phyloP scores from a whole-genome alignment of 2,113 vertebrate genomes.

The Thryonomys swinderianus region DNA sequence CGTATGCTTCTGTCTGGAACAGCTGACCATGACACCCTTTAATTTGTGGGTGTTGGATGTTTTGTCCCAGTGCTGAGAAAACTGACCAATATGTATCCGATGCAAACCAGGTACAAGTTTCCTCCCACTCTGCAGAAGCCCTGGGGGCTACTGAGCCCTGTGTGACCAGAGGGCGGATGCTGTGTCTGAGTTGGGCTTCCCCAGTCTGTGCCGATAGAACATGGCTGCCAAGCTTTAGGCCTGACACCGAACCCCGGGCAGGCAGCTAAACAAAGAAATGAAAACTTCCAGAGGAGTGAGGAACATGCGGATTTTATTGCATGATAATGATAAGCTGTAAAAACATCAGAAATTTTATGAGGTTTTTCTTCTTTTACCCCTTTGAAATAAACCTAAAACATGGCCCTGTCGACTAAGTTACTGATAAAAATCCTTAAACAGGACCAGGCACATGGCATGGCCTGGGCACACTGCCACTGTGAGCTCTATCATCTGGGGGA shows the following conservation, averaged over 20 bases:
- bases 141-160: no score
- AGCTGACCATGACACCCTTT: background rate
- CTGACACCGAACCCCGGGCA: fast-evolving
- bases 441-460: background rate
- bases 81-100: no score
- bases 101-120: background rate
- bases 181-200: no score
- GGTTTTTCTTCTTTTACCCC: fast-evolving
- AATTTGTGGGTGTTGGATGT: background rate
- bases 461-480: background rate
- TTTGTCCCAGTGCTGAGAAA: background rate
- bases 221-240: fast-evolving
- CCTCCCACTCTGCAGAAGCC: background rate
- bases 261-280: background rate
- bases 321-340: background rate
- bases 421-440: background rate
- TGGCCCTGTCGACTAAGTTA: background rate
- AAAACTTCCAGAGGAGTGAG: fast-evolving
- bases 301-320: background rate
- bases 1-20: background rate
- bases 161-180: no score
- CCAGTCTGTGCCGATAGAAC: fast-evolving
- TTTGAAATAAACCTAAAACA: background rate
- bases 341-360: background rate
- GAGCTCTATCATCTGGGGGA: background rate